Evolutionary conservation across 2,113 vertebrate species (phyloP).

Genomic region (Hylia prasina): DNA sequence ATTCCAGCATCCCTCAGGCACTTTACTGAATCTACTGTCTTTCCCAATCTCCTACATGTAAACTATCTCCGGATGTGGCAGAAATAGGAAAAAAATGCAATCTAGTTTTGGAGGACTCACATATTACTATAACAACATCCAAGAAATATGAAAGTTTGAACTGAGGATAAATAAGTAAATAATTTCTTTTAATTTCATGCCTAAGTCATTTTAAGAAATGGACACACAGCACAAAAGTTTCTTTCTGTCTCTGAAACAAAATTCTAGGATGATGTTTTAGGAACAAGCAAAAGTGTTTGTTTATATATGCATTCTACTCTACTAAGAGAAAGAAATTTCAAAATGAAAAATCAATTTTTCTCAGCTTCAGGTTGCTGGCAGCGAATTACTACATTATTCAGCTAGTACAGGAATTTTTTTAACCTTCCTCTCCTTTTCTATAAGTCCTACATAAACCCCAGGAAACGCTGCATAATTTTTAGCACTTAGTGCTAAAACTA

Average conservation of each 20-base stretch:
- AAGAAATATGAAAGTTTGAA: neutral
- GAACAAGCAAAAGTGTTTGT: neutral
- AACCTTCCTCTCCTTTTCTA: neutral
- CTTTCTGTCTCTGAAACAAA: neutral
- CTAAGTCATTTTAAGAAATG: neutral
- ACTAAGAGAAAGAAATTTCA: neutral
- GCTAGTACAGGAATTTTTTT: neutral
- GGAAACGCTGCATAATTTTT: neutral
- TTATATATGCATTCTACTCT: neutral
- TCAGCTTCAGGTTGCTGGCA: neutral
- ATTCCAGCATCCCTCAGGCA: neutral
- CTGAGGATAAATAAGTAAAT: neutral
- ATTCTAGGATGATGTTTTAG: neutral
- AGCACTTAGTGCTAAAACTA: neutral
- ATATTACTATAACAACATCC: neutral
- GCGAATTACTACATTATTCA: neutral
- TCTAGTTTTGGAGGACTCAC: neutral
- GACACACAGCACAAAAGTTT: neutral
- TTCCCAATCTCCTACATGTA: neutral
- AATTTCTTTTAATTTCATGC: neutral
- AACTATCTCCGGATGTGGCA: neutral
- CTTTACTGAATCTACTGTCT: neutral
- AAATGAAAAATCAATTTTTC: neutral
- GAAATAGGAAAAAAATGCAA: neutral
- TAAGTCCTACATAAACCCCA: neutral